Evolutionary conservation across 2,113 vertebrate genomes (phyloP), one percentile per base, ranked within the genome.

Genomic region (Mandrillus leucophaeus): DNA sequence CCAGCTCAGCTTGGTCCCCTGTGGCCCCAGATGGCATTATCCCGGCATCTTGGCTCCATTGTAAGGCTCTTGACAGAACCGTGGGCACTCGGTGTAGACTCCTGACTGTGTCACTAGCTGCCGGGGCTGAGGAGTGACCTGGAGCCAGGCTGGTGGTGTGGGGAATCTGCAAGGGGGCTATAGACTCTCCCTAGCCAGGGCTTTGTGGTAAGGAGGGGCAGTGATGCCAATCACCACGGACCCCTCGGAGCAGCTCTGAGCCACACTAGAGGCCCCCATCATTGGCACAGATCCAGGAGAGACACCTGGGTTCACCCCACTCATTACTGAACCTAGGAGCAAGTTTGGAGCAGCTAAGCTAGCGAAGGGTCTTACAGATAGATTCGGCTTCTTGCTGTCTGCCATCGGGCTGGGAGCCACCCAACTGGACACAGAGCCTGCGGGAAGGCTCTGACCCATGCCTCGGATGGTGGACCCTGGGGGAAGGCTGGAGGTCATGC

Each of bases 291-390:
- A 86, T 9, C n/a, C 30, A 4, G 40, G 48, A 32, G 88, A 23
- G 2, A 18, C 5, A 1, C 9, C 6, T 2, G 25, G 52, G 50
- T 7, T 27, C 8, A 43, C 18, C 3, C 0, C 25, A n/a, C 5
- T 50, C 0, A 6, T 17, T 22, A 9, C n/a, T 17, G 40, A 81
- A 16, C 38, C 59, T 4, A 9, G 64, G 55, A 11, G 3, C 12
- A 16, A 35, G 8, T 35, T 45, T 2, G 59, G 45, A 16, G 70
- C 5, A 9, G 5, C 16, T 6, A 64, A 38, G 9, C 12, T 32
- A 5, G n/a, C 22, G 2, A 7, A 17, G 3, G 72, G 27, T 23
- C 66, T 80, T 16, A 13, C 1, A 0, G 48, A 17, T 22, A 18
- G 38, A 4, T 11, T 5, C 2, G 1, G 82, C 17, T 11, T 89